Percentiles rank a stretch among this genome's conserved stretches.
Conservation (phyloP, 37 sponge, comb jelly and placozoan species). For the Beroe ovata region DNA sequence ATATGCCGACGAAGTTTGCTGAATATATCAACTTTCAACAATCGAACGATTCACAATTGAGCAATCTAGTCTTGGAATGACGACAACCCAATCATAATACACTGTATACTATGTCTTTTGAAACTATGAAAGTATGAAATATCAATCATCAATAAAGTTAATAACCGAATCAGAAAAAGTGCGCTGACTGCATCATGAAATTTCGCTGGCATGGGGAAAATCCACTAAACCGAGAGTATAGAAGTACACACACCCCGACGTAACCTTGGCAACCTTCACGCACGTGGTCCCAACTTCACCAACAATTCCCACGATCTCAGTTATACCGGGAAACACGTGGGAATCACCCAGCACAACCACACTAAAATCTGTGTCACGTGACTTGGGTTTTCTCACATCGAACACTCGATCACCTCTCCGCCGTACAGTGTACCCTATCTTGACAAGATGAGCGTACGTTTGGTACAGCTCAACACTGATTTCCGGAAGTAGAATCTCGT, state of each 20-base stretch:
- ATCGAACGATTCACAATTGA: too few species aligned
- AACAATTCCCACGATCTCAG: not conserved
- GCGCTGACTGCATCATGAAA: not conserved
- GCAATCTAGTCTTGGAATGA: too few species aligned
- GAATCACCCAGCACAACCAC: not conserved
- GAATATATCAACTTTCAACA: too few species aligned
- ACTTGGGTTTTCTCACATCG: slow-evolving; percentile 16
- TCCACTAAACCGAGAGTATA: slow-evolving; percentile 8
- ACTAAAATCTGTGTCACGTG: not conserved
- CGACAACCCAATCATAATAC: too few species aligned
- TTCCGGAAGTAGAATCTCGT: not conserved
- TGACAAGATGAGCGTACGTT: slow-evolving; percentile 16
- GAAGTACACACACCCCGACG: not conserved
- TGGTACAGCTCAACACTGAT: slow-evolving; percentile 6
- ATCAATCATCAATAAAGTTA: not conserved
- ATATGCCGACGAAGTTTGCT: too few species aligned
- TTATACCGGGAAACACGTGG: not conserved
- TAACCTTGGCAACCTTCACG: slow-evolving; percentile 8
- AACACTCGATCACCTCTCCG: not conserved
- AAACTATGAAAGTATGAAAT: too few species aligned
- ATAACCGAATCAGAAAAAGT: not conserved
- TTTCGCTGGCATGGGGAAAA: slow-evolving; percentile 6
- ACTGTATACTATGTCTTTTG: too few species aligned
- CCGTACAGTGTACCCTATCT: slow-evolving; percentile 7
- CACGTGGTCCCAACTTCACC: not conserved